Base-by-base conservation (phyloP, 2,888 invertebrate species). In the Eupithecia dodoneata region DNA sequence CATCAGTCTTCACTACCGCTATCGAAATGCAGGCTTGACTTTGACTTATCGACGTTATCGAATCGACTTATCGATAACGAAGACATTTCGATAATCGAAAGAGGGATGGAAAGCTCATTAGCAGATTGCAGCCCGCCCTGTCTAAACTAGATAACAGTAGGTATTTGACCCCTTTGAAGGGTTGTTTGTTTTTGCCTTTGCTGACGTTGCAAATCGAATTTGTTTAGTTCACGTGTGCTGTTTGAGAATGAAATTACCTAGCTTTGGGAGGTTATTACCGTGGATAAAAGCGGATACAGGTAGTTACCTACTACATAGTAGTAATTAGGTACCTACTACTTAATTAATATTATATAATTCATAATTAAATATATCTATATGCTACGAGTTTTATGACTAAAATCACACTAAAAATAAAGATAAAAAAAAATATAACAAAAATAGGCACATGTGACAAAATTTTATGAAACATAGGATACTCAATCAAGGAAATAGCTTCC, bases 101-200 rank as follows among this genome's bases (percentile, higher is more conserved):
- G 80, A 81, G 87, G 87, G 86, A 85, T 85, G 84, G 85, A 82
- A 79, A 74, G 85, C 85, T 92, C 89, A 88, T 91, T 86, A 84
- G 86, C 85, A 89, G 90, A 92, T 91, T 91, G 88, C 86, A 87
- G 86, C 86, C 85, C 87, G 87, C 83, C 85, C 88, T 90, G 89
- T 86, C 87, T 85, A 84, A 86, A 85, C 83, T 87, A 86, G 91
- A 92, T 92, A 92, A 90, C 88, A 82, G 81, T 82, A 84, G 30
- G 30, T 47, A 18, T 88, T 77, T 88, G 85, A 81, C 83, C 79
- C 82, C 83, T 83, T 75, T 79, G 80, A 85, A 84, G 82, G 85
- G 82, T 81, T 84, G 83, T 85, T 85, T 82, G 84, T 82, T 86
- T 82, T 83, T 77, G 79, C 78, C 81, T 82, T 80, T 80, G 75